Evolutionary conservation across 2,113 vertebrate genomes (phyloP).

Genomic region (Verasper variegatus): DNA sequence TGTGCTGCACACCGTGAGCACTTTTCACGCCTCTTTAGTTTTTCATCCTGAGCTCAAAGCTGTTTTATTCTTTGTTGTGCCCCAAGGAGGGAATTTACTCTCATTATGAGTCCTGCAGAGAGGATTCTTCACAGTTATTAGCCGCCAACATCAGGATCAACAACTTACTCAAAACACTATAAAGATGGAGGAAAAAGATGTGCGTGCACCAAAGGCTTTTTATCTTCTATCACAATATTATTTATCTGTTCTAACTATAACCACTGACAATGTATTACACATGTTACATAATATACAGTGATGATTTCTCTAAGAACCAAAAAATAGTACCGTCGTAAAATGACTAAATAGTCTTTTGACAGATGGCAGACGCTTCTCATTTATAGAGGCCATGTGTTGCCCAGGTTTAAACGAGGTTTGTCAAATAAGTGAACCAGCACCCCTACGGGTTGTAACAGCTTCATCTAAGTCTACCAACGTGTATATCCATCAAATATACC

Average conservation of each 20-base stretch:
- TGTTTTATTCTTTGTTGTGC: neutral
- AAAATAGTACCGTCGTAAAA: neutral
- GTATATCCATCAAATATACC: neutral
- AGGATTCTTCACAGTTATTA: neutral
- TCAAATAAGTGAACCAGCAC: neutral
- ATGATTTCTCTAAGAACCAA: neutral
- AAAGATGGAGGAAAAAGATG: neutral
- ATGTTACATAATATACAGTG: neutral
- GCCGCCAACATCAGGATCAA: neutral
- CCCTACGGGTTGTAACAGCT: neutral
- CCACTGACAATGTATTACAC: neutral
- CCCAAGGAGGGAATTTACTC: neutral
- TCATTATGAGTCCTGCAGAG: neutral
- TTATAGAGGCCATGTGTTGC: neutral
- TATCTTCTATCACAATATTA: neutral
- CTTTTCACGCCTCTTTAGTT: neutral
- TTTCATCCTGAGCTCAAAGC: neutral
- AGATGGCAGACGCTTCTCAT: neutral
- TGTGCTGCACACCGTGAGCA: neutral
- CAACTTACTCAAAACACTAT: no score
- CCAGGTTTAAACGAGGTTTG: neutral
- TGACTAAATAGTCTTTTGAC: neutral
- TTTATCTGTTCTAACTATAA: neutral
- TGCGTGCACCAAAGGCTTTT: neutral
- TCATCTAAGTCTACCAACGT: neutral